phyloP scores from a whole-genome alignment of 1,140 invertebrate species.

The Saccostrea cuccullata region DNA sequence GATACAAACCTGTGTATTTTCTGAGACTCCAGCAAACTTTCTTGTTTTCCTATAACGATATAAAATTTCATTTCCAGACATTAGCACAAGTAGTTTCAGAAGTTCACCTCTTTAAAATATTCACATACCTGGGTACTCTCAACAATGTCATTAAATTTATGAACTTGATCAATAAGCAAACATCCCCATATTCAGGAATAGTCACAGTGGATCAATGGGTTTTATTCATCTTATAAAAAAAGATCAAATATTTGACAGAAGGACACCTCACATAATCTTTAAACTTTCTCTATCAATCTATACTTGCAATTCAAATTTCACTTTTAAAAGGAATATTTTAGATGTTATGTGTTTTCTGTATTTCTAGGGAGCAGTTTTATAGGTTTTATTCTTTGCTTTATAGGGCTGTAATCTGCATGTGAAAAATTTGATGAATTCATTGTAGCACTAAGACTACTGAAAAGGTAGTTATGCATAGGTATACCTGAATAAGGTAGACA shows the following conservation, averaged over 20 bases:
- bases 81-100: background rate
- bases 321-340: background rate
- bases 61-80: constrained; percentile 15
- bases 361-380: too few relatives aligned
- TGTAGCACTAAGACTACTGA: too few relatives aligned
- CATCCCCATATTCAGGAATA: background rate
- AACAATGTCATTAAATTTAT: background rate
- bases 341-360: too few relatives aligned
- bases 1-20: background rate
- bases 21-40: background rate
- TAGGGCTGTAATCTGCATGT: too few relatives aligned
- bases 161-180: constrained; percentile 11
- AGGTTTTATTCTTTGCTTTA: too few relatives aligned
- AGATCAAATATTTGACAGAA: background rate
- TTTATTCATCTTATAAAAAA: background rate
- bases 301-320: background rate
- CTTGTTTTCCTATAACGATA: constrained; percentile 33
- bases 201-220: background rate
- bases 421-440: too few relatives aligned
- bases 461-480: too few relatives aligned
- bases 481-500: too few relatives aligned
- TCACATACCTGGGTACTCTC: background rate
- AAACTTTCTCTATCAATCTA: background rate
- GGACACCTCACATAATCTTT: background rate
- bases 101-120: background rate